phyloP scores from a whole-genome alignment of 92 coral and sea anemone species.

The Epizoanthus fatuus region DNA sequence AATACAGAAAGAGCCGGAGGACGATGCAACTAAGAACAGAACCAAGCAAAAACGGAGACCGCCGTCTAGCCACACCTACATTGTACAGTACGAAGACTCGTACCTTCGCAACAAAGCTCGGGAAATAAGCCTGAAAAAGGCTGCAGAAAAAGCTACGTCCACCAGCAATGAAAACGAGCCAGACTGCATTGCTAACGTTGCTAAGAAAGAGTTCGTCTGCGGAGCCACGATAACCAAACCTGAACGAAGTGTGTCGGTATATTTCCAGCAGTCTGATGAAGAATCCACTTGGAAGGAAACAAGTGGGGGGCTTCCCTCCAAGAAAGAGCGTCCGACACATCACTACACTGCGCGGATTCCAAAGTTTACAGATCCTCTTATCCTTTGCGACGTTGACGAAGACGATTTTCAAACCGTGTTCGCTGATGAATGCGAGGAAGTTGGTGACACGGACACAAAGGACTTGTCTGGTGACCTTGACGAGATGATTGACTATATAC shows the following conservation, averaged over 20 bases:
- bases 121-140: not conserved
- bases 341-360: conserved; percentile 9
- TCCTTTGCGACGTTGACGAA: conserved; percentile 6
- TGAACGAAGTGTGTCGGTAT: conserved; percentile 13
- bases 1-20: not conserved
- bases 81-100: conserved; percentile 24
- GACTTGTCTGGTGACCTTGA: not conserved
- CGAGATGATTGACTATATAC: conserved; percentile 23
- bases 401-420: not conserved
- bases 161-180: not conserved
- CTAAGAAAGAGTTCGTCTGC: not conserved
- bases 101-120: conserved; percentile 9
- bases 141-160: not conserved
- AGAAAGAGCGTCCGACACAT: conserved; percentile 8
- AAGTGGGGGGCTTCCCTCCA: not conserved
- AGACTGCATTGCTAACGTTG: not conserved
- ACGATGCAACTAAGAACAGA: not conserved
- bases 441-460: not conserved
- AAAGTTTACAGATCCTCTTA: conserved; percentile 26
- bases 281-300: not conserved
- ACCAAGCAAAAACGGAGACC: not conserved
- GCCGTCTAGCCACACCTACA: conserved; percentile 4
- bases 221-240: not conserved
- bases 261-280: conserved; percentile 11
- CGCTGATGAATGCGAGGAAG: not conserved